Evolutionary conservation across 2,113 vertebrate genomes (phyloP), one percentile per base, ranked within the genome.

Genomic region (Hoplias malabaricus): DNA sequence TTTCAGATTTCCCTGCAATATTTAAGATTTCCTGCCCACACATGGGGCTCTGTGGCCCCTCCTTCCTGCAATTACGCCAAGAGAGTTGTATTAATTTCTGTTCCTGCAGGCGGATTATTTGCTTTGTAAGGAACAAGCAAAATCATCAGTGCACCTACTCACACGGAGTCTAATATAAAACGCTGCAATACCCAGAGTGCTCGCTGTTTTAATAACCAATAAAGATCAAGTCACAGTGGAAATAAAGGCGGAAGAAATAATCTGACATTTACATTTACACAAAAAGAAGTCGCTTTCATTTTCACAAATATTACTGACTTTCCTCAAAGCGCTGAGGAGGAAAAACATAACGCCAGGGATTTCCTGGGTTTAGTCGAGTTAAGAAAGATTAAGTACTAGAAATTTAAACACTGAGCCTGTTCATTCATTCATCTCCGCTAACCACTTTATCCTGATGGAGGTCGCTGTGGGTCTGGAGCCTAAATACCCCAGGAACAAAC

Each of bases 281-380:
- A 62, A 69, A 29, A 46, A 59, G 75, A n/a, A n/a, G n/a, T n/a
- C n/a, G n/a, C n/a, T n/a, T n/a, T 75, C 27, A 46, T 77, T 75
- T 79, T 82, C 48, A 59, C 43, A 75, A 73, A 78, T 62, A 69
- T 53, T 29, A 48, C 62, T 54, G 43, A 66, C 12, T 36, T 69
- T 77, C 33, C 46, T 71, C 71, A 75, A 25, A 57, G n/a, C n/a
- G n/a, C n/a, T n/a, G n/a, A n/a, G 56, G 48, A 70, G 65, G 74
- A 29, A 40, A 71, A 14, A 56, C 73, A 72, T 72, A 68, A 40
- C 50, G 27, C 50, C 56, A 12, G 50, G n/a, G 57, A 82, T 66
- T 70, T 71, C 57, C 65, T 21, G 50, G 23, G 63, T 67, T 25
- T 36, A 76, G 38, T 9, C 1, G 33, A 43, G n/a, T 23, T 16